Base-by-base conservation (phyloP, 2,797 vertebrate genomes). In the Aldrovandia affinis region DNA sequence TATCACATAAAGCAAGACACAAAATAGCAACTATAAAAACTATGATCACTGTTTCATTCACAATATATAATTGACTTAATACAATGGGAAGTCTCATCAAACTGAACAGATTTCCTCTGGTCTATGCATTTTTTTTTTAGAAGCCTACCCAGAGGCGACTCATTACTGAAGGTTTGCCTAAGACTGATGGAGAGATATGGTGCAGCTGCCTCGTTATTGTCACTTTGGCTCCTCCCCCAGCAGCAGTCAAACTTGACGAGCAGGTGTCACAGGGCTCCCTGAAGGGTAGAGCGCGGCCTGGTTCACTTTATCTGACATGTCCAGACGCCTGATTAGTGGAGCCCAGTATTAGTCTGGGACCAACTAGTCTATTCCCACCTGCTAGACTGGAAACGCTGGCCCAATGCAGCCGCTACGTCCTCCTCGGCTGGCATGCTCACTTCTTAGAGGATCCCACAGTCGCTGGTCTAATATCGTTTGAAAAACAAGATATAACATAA, bases 311-410 rank as follows among this genome's bases (percentile, higher is more conserved):
- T 94, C 94, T 87, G 88, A 81, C 83, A 85, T 83, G 87, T 87
- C 90, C 93, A 94, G 83, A 90, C 59, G 61, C 87, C 88, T 89
- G 89, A 89, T 88, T 92, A 92, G 81, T 22, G 52, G 81, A 44
- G n/a, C 57, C 61, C 91, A 91, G 93, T 90, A 94, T 93, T 92
- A 93, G 87, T 83, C 80, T 87, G 88, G 89, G 91, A 88, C 92
- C 89, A 92, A 88, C 42, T 84, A 83, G 79, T 80, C 82, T 81
- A 83, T 80, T 83, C 82, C 78, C 80, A 85, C 86, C 52, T 63
- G 78, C 83, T 73, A 52, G 68, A 78, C 47, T 50, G 68, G 22
- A 61, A 47, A 65, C 75, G 59, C 30, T 47, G 57, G 9, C 33
- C 55, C 57, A 57, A 5, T 22, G 18, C 20, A 28, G 20, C 54